Base-by-base conservation (phyloP, 2,888 invertebrate species). In the Sthenelais limicola region DNA sequence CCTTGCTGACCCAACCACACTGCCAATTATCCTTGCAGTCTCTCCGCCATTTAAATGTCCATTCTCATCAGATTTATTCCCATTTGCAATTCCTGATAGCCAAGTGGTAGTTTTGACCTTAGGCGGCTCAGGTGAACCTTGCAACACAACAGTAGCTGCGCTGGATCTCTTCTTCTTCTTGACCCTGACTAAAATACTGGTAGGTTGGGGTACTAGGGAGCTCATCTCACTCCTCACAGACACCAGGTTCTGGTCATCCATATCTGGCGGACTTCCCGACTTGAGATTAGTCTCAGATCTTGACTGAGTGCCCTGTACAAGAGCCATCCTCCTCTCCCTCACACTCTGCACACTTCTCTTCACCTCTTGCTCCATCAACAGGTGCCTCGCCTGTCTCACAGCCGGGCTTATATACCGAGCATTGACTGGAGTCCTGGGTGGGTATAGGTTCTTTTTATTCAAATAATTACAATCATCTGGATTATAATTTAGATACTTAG, bases 381-480 rank as follows among this genome's bases (percentile, higher is more conserved):
- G 5, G n/a, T 28, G 32, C 1, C 72, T 33, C 18, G 72, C 72
- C 26, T 68, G 21, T 21, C 15, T 35, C 15, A 72, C 67, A 12
- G 52, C 9, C 9, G 67, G 48, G 43, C 67, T 67, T 7, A 66
- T 26, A 3, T 9, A 28, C 12, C 26, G 28, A 18, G 58, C 24
- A 32, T 67, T 28, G 28, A 3, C 9, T n/a, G 43, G 47, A 28
- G 48, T 21, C 32, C 67, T 30, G 32, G 51, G 9, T 32, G 68
- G 43, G 43, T 66, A 49, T 3, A 38, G 21, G 68, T 71, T 75
- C 49, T 49, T 68, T 49, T 76, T 77, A 26, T 73, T 48, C 35
- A 76, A 56, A 66, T 79, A 79, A 43, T 54, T 75, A 18, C 54
- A 38, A 12, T 68, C 38, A 18, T 56, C 66, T 4, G 47, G 56